Conservation (phyloP, 1,140 invertebrate genomes). For the Mya arenaria region DNA sequence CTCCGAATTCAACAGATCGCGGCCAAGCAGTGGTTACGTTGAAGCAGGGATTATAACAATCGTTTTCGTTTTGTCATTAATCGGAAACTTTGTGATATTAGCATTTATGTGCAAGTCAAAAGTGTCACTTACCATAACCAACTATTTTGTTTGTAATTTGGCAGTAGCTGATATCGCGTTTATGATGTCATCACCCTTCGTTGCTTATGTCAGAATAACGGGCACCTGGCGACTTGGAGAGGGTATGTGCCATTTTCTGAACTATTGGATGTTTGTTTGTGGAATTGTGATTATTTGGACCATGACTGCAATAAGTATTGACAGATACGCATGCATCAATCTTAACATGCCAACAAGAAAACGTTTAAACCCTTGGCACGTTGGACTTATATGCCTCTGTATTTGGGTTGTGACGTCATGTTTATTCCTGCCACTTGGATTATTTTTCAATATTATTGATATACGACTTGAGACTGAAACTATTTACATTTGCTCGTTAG, state of each 20-base stretch:
- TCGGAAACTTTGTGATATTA: constrained; percentile 67
- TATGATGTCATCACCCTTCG: constrained; percentile 63
- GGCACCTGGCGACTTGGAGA: constrained; percentile 69
- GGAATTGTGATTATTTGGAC: constrained; percentile 73
- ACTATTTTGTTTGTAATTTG: constrained; percentile 73
- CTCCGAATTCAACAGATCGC: constrained; percentile 70
- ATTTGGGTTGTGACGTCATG: constrained; percentile 65
- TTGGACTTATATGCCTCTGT: constrained; percentile 50
- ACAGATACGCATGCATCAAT: constrained; percentile 71
- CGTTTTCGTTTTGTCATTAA: constrained; percentile 74
- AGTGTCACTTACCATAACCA: constrained; percentile 65
- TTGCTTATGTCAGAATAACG: constrained; percentile 65
- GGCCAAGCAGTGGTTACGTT: constrained; percentile 54
- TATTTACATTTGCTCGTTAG: constrained; percentile 69
- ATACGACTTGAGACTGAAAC: constrained; percentile 51
- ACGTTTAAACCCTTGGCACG: constrained; percentile 57
- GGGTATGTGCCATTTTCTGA: constrained; percentile 65
- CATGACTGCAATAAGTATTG: constrained; percentile 74
- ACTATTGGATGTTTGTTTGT: constrained; percentile 67
- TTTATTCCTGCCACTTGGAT: constrained; percentile 61
- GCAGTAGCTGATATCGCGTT: constrained; percentile 71
- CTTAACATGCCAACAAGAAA: constrained; percentile 20
- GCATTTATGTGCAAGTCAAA: constrained; percentile 59
- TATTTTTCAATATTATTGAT: constrained; percentile 67
- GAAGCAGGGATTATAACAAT: constrained; percentile 63